Percentiles rank a stretch among this genome's conserved stretches.
phyloP scores from a whole-genome alignment of 2,888 invertebrate species.

The Nephrotoma flavescens region DNA sequence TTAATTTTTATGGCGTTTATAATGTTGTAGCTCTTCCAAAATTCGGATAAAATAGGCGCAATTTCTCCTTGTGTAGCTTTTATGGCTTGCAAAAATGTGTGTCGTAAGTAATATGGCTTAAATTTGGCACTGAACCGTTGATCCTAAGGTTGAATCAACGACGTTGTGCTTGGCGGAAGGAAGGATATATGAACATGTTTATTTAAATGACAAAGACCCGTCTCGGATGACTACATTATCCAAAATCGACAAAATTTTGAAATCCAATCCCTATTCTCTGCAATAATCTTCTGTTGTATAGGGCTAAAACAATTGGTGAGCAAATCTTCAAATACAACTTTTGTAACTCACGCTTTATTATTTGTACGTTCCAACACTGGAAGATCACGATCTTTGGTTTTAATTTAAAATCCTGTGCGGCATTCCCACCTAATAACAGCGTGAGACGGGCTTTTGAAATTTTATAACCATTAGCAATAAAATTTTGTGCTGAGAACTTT shows the following conservation, averaged over 20 bases:
- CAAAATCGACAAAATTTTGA: too few species aligned
- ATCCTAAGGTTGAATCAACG: neutral
- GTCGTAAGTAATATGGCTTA: neutral
- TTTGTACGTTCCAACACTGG: conserved; percentile 18
- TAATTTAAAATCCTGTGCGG: conserved; percentile 16
- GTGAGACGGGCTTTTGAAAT: conserved; percentile 13
- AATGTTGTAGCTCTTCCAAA: neutral
- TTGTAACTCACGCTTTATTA: conserved; percentile 12
- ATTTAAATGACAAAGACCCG: neutral
- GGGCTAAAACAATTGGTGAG: conserved; percentile 13
- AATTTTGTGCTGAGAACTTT: conserved; percentile 15
- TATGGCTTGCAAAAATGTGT: neutral
- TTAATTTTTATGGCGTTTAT: neutral
- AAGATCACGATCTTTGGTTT: conserved; percentile 15
- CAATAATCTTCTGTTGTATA: too few species aligned
- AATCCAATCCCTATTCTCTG: too few species aligned
- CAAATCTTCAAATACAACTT: conserved; percentile 10
- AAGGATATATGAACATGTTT: neutral
- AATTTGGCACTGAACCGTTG: neutral
- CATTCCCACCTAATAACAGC: conserved; percentile 8
- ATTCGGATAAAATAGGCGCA: neutral
- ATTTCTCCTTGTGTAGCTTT: neutral
- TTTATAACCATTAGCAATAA: conserved; percentile 16
- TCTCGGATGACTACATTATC: too few species aligned
- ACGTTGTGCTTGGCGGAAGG: neutral